Percentiles rank a stretch among this genome's conserved stretches.
Evolutionary conservation across 2,888 invertebrate species (phyloP).

Genomic region (Drosophila pseudotalamancana): DNA sequence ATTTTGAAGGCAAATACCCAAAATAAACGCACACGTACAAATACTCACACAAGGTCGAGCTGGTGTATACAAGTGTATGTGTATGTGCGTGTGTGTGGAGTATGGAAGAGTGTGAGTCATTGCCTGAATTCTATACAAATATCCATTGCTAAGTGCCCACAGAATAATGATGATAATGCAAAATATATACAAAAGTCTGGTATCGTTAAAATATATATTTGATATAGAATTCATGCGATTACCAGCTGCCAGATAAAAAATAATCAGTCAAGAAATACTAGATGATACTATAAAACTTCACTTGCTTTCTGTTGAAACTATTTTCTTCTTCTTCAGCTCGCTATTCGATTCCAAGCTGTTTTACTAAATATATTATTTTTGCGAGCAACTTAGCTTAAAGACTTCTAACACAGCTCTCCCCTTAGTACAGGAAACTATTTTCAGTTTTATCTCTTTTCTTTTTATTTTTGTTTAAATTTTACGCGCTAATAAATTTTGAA

Average conservation of each 20-base stretch:
- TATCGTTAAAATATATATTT: slow-evolving; percentile 18
- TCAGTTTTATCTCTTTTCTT: not conserved
- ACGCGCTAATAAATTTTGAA: slow-evolving; percentile 35
- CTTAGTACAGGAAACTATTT: slow-evolving; percentile 34
- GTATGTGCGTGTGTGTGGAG: not conserved
- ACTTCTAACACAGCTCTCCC: not conserved
- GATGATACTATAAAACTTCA: not conserved
- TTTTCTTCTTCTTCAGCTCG: not conserved
- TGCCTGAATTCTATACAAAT: slow-evolving; percentile 28
- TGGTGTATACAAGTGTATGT: not conserved
- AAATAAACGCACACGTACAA: slow-evolving; percentile 30
- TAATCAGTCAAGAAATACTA: slow-evolving; percentile 7
- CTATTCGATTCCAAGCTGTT: not conserved
- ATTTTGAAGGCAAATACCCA: slow-evolving; percentile 52
- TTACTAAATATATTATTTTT: not conserved
- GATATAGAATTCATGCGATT: slow-evolving; percentile 5
- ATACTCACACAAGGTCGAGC: slow-evolving; percentile 18
- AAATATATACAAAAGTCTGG: slow-evolving; percentile 23
- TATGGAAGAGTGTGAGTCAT: slow-evolving; percentile 40
- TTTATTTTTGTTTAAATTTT: slow-evolving; percentile 6
- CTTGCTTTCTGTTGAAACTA: not conserved
- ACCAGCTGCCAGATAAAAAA: slow-evolving; percentile 40
- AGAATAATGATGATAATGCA: slow-evolving; percentile 53
- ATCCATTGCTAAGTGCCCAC: slow-evolving; percentile 19
- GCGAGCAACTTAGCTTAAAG: not conserved